Conservation (phyloP, 2,113 vertebrate species). For the Sialia sialis region DNA sequence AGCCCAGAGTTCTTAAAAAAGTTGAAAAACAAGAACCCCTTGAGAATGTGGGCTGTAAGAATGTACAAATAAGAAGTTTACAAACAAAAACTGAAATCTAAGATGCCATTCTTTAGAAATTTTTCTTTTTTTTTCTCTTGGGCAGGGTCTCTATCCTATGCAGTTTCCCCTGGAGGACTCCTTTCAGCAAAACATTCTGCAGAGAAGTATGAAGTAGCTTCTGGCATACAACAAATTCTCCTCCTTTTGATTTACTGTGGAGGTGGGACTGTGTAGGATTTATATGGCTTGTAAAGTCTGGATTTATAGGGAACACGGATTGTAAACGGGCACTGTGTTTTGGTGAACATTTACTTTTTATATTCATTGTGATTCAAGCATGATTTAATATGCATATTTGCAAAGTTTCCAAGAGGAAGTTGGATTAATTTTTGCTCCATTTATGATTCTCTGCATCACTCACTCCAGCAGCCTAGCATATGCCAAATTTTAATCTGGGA, state of each 20-base stretch:
- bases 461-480: neutral
- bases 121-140: neutral
- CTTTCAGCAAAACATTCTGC: neutral
- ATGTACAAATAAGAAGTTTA: neutral
- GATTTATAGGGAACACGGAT: neutral
- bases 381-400: neutral
- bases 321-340: neutral
- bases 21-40: neutral
- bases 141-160: neutral
- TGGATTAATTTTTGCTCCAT: neutral
- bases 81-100: neutral
- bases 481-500: slow-evolving; percentile 22
- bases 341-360: neutral
- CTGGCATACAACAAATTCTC: neutral
- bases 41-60: neutral
- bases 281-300: neutral
- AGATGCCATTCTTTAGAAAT: neutral
- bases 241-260: neutral
- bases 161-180: neutral
- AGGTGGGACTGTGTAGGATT: neutral
- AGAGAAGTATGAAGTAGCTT: neutral
- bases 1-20: neutral
- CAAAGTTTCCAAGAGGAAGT: slow-evolving; percentile 4
- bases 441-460: slow-evolving; percentile 9
- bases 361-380: neutral